Percentiles rank a stretch among this genome's conserved stretches.
phyloP scores from a whole-genome alignment of 2,797 vertebrate genomes.

The Pogoniulus pusillus region DNA sequence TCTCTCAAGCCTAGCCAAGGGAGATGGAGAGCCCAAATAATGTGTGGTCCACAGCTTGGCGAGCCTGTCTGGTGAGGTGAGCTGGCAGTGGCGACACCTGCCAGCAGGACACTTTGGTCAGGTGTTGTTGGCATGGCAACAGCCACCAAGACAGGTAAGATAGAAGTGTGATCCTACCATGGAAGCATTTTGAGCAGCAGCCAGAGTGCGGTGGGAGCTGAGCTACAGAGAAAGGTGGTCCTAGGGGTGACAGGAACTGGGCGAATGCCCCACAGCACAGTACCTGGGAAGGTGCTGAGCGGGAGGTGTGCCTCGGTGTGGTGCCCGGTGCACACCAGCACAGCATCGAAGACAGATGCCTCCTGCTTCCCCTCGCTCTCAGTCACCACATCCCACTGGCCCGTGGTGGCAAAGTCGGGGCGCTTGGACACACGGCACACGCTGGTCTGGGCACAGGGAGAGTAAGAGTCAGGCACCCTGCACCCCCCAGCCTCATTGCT shows the following conservation, averaged over 20 bases:
- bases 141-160: neutral
- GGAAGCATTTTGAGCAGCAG: neutral
- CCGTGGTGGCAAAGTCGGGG: neutral
- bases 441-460: neutral
- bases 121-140: accelerated
- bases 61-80: neutral
- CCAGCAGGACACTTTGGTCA: neutral
- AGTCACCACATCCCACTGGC: slow-evolving; percentile 40
- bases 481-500: accelerated
- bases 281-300: slow-evolving; percentile 78
- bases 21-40: neutral
- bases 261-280: accelerated
- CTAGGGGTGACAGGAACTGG: neutral
- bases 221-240: neutral
- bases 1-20: neutral
- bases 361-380: slow-evolving; percentile 24
- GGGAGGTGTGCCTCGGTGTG: slow-evolving; percentile 86
- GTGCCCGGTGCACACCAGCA: slow-evolving; percentile 89
- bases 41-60: neutral
- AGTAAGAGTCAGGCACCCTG: neutral
- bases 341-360: slow-evolving; percentile 66
- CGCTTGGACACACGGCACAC: slow-evolving; percentile 11
- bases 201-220: neutral
- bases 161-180: neutral
- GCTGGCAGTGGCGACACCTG: accelerated